A percentile compares a stretch with the other conserved stretches of the same genome.
Evolutionary conservation across 1,140 invertebrate genomes (phyloP).

Genomic region (Samia ricini): DNA sequence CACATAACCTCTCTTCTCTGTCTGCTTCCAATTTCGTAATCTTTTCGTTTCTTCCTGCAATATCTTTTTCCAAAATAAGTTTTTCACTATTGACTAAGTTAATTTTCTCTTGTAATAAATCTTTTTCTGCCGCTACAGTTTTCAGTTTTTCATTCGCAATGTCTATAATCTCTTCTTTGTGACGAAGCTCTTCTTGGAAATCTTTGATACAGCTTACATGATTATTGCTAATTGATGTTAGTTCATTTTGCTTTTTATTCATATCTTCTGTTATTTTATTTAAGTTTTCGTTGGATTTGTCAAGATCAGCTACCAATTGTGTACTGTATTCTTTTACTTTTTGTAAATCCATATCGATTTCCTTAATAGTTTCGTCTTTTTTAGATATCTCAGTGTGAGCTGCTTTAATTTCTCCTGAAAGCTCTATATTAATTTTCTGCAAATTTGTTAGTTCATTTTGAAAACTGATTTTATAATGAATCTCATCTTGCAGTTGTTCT

Average conservation of each 20-base stretch:
- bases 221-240: constrained; percentile 8
- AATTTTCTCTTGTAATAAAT: constrained; percentile 11
- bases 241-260: constrained; percentile 8
- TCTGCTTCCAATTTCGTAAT: constrained; percentile 19
- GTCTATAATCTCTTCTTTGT: constrained; percentile 11
- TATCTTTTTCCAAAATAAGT: constrained; percentile 11
- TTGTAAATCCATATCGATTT: constrained; percentile 21
- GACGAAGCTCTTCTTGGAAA: constrained; percentile 18
- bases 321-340: constrained; percentile 15
- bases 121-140: constrained; percentile 14
- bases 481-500: constrained; percentile 50
- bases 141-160: constrained; percentile 10
- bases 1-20: background rate
- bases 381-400: constrained; percentile 14
- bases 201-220: constrained; percentile 11
- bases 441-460: constrained; percentile 29
- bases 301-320: constrained; percentile 13
- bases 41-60: constrained; percentile 16
- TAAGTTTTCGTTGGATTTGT: constrained; percentile 11
- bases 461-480: constrained; percentile 40
- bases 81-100: constrained; percentile 20
- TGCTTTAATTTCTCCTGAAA: constrained; percentile 24
- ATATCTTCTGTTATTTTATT: constrained; percentile 13
- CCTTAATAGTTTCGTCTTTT: constrained; percentile 25
- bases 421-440: constrained; percentile 13